Base-by-base conservation (phyloP, 2,888 invertebrate genomes). In the Cheilosia urbana region DNA sequence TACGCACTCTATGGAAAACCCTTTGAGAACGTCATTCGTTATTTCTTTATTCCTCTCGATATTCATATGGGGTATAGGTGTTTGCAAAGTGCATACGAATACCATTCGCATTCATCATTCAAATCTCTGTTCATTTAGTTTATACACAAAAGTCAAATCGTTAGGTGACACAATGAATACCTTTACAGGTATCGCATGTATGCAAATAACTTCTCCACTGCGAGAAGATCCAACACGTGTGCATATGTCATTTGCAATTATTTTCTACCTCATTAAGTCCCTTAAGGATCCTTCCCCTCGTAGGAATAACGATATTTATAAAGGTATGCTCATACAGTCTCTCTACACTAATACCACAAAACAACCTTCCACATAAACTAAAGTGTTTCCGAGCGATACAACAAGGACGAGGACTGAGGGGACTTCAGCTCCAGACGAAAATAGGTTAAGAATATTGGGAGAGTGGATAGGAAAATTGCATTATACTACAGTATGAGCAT, bases 221-320 rank as follows among this genome's bases (percentile, higher is more conserved):
- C 60, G 40, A 49, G 68, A 66, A n/a, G 47, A 68, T 66, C 62
- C 49, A 51, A 78, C 68, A 83, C 73, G 83, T 57, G 62, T 83
- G 78, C 78, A 68, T 78, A 78, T 78, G 83, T 78, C 73, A 83
- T 83, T 83, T 73, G 73, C 83, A 83, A 83, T 78, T 83, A 83
- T 83, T 83, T 78, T 83, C 83, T 68, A 63, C 78, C 73, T 83
- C 83, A 83, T 83, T 83, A 83, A 73, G 72, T 77, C 73, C 68
- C 83, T 63, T 63, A 68, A 83, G 83, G 68, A 78, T 78, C 53
- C 62, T 73, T 27, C 51, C 37, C 65, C 63, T 63, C 71, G 62
- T 40, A 49, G 53, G 19, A 60, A 57, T 51, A 77, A 53, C 49
- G 42, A 77, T 42, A 21, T 27, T 40, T 42, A n/a, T 27, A 55